These are phyloP conservation scores for Pogonomyrmex barbatus DNA, from an alignment of 1,140 invertebrate species.

Conservation along the genomic window DNA sequence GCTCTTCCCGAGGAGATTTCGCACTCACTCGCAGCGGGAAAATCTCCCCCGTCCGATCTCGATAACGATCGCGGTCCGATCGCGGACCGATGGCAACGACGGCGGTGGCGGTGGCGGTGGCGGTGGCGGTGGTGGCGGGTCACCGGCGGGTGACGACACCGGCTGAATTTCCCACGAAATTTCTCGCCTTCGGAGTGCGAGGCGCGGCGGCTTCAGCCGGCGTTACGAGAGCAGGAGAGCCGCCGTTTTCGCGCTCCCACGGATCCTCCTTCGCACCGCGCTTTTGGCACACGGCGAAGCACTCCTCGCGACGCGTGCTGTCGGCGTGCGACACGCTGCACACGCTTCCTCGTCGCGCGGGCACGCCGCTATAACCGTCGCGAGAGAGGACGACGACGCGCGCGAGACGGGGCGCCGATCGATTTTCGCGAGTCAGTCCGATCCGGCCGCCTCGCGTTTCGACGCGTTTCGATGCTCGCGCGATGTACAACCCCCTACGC, in stretches of 20 bases:
- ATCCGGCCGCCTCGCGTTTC: slow-evolving; percentile 72
- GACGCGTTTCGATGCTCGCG: slow-evolving; percentile 73
- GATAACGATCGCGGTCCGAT: slow-evolving; percentile 35
- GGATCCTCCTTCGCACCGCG: neutral
- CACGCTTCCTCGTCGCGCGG: slow-evolving; percentile 70
- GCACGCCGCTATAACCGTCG: slow-evolving; percentile 47
- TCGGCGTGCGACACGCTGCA: slow-evolving; percentile 64
- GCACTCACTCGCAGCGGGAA: neutral
- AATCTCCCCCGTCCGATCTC: slow-evolving; percentile 19
- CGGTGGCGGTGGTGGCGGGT: neutral
- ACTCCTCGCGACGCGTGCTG: slow-evolving; percentile 63
- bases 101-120: neutral
- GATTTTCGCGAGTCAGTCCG: slow-evolving; percentile 74
- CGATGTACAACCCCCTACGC: slow-evolving; percentile 65
- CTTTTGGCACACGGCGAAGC: neutral
- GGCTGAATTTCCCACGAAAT: slow-evolving; percentile 41
- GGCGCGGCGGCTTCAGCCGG: slow-evolving; percentile 25
- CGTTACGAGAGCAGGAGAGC: neutral
- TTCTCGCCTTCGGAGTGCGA: slow-evolving; percentile 1
- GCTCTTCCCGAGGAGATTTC: neutral
- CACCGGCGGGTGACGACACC: slow-evolving; percentile 14
- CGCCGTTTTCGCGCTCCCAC: neutral
- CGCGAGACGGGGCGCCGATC: slow-evolving; percentile 70
- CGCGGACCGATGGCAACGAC: too few relatives aligned
- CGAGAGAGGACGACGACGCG: slow-evolving; percentile 62